Evolutionary conservation across 1,140 invertebrate species (phyloP).

Genomic region (Hylaeus anthracinus): DNA sequence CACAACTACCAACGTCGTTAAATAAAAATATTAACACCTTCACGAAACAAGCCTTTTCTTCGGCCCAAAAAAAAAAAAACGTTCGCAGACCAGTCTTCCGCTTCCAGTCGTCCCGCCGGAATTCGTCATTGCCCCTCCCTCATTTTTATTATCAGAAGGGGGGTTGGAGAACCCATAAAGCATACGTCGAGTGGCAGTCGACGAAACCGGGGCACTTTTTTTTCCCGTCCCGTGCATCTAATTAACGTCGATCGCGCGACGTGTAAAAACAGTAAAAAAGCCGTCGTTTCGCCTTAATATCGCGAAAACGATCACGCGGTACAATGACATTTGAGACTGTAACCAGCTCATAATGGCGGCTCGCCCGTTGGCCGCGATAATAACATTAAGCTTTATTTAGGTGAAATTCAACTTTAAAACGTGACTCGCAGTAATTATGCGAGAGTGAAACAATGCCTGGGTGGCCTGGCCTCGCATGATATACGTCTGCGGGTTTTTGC

Average conservation of each 20-base stretch:
- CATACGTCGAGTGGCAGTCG: not conserved
- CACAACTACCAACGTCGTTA: too few relatives aligned
- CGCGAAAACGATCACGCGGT: slow-evolving; percentile 72
- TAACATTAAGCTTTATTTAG: slow-evolving; percentile 81
- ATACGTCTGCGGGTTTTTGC: slow-evolving; percentile 74
- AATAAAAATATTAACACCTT: too few relatives aligned
- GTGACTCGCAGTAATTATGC: slow-evolving; percentile 80
- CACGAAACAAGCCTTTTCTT: too few relatives aligned
- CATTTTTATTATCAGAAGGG: not conserved
- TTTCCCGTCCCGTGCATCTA: slow-evolving; percentile 27
- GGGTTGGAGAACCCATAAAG: not conserved
- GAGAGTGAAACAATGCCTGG: slow-evolving; percentile 79
- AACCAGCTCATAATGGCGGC: slow-evolving; percentile 72
- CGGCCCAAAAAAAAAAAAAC: too few relatives aligned
- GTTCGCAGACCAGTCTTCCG: too few relatives aligned
- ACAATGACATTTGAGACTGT: slow-evolving; percentile 76
- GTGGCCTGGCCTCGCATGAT: slow-evolving; percentile 73
- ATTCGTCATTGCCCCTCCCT: not conserved
- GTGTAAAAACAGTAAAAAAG: slow-evolving; percentile 65
- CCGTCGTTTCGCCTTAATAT: slow-evolving; percentile 73
- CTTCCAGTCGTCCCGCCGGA: not conserved
- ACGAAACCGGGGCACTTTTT: not conserved
- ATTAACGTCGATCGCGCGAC: slow-evolving; percentile 40
- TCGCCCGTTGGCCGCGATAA: slow-evolving; percentile 70
- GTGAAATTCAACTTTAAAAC: slow-evolving; percentile 81